These are phyloP conservation scores for Catocala sponsa DNA, from an alignment of 2,888 invertebrate genomes.

Conservation along the genomic window DNA sequence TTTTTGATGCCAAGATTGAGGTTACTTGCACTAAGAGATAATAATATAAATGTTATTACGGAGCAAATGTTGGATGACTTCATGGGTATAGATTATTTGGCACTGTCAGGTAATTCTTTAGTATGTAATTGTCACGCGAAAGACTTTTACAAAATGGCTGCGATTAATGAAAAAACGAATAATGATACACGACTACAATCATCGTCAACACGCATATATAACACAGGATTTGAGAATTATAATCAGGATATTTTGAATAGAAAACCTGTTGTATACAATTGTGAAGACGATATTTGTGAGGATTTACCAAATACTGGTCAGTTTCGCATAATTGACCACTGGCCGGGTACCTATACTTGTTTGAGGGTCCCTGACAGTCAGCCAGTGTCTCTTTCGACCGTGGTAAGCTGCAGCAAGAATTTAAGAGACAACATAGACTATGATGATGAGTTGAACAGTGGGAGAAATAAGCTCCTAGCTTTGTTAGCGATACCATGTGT, in stretches of 20 bases:
- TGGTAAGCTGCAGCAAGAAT: slow-evolving; percentile 53
- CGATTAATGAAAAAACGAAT: slow-evolving; percentile 49
- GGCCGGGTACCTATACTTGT: slow-evolving; percentile 58
- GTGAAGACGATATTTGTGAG: slow-evolving; percentile 31
- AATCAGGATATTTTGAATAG: slow-evolving; percentile 57
- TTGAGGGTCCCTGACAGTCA: slow-evolving; percentile 54
- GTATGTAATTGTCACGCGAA: slow-evolving; percentile 88
- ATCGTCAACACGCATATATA: slow-evolving; percentile 29
- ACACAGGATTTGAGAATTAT: slow-evolving; percentile 60
- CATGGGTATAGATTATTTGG: slow-evolving; percentile 75
- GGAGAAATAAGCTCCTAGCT: slow-evolving; percentile 49
- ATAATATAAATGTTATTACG: slow-evolving; percentile 87
- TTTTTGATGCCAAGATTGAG: slow-evolving; percentile 70
- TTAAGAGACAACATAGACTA: slow-evolving; percentile 44
- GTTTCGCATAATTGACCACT: slow-evolving; percentile 67
- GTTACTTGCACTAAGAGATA: slow-evolving; percentile 80
- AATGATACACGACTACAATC: slow-evolving; percentile 10
- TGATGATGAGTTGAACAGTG: slow-evolving; percentile 41
- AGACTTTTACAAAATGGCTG: slow-evolving; percentile 80
- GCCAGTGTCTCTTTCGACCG: slow-evolving; percentile 47
- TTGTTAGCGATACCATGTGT: slow-evolving; percentile 60
- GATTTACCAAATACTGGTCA: slow-evolving; percentile 49
- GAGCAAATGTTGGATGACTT: slow-evolving; percentile 88
- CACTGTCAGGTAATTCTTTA: slow-evolving; percentile 87
- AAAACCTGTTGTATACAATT: slow-evolving; percentile 40